A percentile compares a stretch with the other conserved stretches of the same genome.
Evolutionary conservation across 2,797 vertebrate genomes (phyloP).

Genomic region (Avahi laniger): DNA sequence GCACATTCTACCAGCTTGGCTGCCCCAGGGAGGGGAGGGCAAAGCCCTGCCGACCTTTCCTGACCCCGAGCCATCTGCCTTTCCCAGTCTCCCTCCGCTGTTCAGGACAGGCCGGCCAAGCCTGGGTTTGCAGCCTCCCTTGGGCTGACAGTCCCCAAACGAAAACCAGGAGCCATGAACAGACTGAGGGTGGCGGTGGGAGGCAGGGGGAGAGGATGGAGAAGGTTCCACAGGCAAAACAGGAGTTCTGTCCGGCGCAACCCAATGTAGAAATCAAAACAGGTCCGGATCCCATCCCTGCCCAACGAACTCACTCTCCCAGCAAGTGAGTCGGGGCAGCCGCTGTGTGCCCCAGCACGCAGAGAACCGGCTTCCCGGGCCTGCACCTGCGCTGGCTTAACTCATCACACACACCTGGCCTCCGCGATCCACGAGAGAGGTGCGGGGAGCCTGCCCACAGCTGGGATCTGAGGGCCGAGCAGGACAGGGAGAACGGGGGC

Average conservation of each 20-base stretch:
- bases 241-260: fast-evolving
- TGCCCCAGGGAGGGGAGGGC: background rate
- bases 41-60: background rate
- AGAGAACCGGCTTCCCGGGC: too few species aligned
- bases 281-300: too few species aligned
- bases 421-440: too few species aligned
- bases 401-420: too few species aligned
- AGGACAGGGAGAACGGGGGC: too few species aligned
- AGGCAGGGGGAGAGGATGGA: background rate
- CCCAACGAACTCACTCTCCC: too few species aligned
- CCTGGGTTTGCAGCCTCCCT: background rate
- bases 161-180: background rate
- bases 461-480: too few species aligned
- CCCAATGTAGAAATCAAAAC: background rate
- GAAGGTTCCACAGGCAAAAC: background rate
- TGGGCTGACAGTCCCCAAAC: background rate
- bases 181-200: background rate
- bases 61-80: background rate
- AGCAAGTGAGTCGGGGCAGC: too few species aligned
- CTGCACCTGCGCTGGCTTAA: too few species aligned
- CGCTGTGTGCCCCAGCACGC: too few species aligned
- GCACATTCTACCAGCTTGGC: background rate
- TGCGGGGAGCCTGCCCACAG: too few species aligned
- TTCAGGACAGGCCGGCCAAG: background rate
- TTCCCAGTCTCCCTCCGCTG: background rate